A percentile compares a stretch with the other conserved stretches of the same genome.
These are phyloP conservation scores for Eristalis intricaria DNA, from an alignment of 2,888 invertebrate genomes.

Conservation along the genomic window DNA sequence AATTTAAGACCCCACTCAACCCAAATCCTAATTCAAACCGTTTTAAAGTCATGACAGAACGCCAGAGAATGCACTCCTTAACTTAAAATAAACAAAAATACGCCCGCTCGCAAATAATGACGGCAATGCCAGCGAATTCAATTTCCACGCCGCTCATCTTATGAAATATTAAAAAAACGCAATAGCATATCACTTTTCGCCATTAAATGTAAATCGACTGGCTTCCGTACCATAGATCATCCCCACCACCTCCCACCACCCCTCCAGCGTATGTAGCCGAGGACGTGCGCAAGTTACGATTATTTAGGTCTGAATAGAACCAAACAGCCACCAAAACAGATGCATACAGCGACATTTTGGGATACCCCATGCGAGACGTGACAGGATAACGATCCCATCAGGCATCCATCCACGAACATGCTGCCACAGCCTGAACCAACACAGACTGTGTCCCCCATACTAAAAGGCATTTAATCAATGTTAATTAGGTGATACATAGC, in stretches of 20 bases:
- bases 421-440: background rate
- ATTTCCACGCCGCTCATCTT: background rate
- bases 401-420: background rate
- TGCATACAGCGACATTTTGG: background rate
- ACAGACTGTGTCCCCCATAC: slow-evolving; percentile 11
- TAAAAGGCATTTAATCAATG: slow-evolving; percentile 65
- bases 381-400: slow-evolving; percentile 35
- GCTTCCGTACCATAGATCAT: slow-evolving; percentile 27
- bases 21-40: too few relatives aligned
- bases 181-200: slow-evolving; percentile 32
- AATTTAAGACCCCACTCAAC: too few relatives aligned
- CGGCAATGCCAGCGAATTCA: background rate
- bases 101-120: background rate
- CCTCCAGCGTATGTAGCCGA: background rate
- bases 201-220: slow-evolving; percentile 51
- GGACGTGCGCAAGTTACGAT: slow-evolving; percentile 19
- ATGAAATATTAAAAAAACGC: slow-evolving; percentile 20
- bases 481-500: slow-evolving; percentile 56
- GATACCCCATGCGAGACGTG: slow-evolving; percentile 1
- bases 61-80: background rate
- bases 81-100: background rate
- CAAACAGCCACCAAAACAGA: background rate
- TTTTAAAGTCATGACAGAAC: background rate
- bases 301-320: slow-evolving; percentile 6
- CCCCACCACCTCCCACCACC: background rate